A percentile compares a stretch with the other conserved stretches of the same genome.
These are phyloP conservation scores for Bradypus variegatus DNA, from an alignment of 2,797 vertebrate species.

Conservation along the genomic window DNA sequence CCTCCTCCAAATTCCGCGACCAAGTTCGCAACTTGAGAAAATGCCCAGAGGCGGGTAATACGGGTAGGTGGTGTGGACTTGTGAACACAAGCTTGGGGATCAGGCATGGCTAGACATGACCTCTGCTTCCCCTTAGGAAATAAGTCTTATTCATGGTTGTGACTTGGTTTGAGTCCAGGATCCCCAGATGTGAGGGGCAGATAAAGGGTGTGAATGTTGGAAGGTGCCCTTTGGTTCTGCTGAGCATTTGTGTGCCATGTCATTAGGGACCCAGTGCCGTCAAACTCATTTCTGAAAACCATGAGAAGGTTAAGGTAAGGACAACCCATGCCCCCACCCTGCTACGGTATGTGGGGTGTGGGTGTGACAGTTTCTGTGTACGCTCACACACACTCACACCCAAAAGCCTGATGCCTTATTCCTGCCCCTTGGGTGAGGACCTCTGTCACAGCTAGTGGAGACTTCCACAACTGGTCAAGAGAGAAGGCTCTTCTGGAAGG, in stretches of 20 bases:
- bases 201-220: background rate
- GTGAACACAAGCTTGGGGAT: background rate
- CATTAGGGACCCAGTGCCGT: background rate
- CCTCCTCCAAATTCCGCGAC: background rate
- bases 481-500: background rate
- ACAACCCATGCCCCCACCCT: background rate
- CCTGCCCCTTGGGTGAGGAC: background rate
- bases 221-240: background rate
- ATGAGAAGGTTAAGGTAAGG: background rate
- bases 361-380: slow-evolving; percentile 56
- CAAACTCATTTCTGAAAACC: slow-evolving; percentile 13
- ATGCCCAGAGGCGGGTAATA: background rate
- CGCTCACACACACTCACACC: slow-evolving; percentile 4
- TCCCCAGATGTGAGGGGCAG: background rate
- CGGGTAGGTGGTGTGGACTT: background rate
- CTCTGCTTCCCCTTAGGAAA: background rate
- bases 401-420: background rate
- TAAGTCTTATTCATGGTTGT: background rate
- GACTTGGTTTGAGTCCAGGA: background rate
- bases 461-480: background rate
- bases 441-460: background rate
- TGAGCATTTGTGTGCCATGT: background rate
- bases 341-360: slow-evolving; percentile 36
- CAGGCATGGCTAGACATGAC: background rate
- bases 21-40: background rate